Conservation (phyloP, 2,113 vertebrate genomes). For the Neodontobutis hainanensis region DNA sequence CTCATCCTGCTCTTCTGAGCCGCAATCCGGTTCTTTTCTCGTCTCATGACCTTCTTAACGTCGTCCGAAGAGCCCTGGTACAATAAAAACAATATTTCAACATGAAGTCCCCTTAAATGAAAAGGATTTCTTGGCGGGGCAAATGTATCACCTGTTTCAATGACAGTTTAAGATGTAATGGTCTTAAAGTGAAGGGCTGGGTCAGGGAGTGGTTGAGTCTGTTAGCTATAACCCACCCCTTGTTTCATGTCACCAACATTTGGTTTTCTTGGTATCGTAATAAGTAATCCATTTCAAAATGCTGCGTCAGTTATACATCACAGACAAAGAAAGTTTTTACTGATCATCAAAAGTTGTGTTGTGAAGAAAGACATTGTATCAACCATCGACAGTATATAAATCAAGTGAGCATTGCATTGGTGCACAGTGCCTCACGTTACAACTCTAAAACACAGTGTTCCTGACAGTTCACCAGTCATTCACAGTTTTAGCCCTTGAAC, state of each 20-base stretch:
- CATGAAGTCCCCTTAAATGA: not conserved
- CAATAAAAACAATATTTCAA: constrained; percentile 31
- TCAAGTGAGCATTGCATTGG: not conserved
- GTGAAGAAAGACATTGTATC: not conserved
- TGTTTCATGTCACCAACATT: constrained; percentile 63
- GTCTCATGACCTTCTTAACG: constrained; percentile 90
- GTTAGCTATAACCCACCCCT: constrained; percentile 59
- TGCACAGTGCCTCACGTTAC: constrained; percentile 24
- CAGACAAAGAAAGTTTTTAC: constrained; percentile 28
- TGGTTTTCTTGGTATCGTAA: constrained; percentile 61
- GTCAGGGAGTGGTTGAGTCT: constrained; percentile 56
- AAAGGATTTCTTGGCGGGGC: not conserved
- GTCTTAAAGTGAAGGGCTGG: constrained; percentile 40
- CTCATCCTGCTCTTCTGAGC: constrained; percentile 97
- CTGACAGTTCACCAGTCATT: constrained; percentile 33
- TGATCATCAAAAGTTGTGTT: constrained; percentile 10
- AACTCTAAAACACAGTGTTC: constrained; percentile 23
- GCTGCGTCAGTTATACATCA: constrained; percentile 60
- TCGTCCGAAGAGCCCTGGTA: constrained; percentile 90
- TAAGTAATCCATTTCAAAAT: constrained; percentile 56
- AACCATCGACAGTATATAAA: not conserved
- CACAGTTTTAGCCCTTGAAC: constrained; percentile 35
- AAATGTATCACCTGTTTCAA: not conserved
- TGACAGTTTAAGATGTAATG: constrained; percentile 35
- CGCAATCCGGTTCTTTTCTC: constrained; percentile 97